Evolutionary conservation across 1,140 invertebrate genomes (phyloP).

Genomic region (Eumeta japonica): DNA sequence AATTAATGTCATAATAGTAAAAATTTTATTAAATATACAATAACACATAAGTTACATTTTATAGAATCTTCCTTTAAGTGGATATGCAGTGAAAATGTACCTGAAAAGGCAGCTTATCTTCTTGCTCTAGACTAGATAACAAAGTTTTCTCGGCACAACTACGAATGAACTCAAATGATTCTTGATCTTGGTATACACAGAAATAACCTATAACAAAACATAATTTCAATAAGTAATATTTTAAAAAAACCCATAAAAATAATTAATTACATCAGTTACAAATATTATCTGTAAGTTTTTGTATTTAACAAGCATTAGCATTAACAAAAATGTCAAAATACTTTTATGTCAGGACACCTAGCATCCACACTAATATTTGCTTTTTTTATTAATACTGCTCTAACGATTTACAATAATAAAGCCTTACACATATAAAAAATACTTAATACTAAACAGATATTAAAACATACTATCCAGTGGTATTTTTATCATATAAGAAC

Average conservation of each 20-base stretch:
- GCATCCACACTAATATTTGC: no score
- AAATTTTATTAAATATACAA: no score
- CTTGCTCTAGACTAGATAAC: slow-evolving; percentile 85
- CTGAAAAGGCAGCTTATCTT: slow-evolving; percentile 80
- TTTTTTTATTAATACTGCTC: no score
- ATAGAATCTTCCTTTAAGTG: no score
- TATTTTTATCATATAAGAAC: background rate
- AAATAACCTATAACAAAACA: slow-evolving; percentile 71
- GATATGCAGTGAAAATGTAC: slow-evolving; percentile 15
- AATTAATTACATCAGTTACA: background rate
- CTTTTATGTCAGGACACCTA: no score
- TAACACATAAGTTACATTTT: background rate
- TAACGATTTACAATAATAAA: slow-evolving; percentile 5
- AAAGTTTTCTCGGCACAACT: slow-evolving; percentile 90
- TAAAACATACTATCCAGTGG: no score
- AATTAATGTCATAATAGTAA: no score
- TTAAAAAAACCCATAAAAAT: slow-evolving; percentile 8
- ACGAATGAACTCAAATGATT: slow-evolving; percentile 89
- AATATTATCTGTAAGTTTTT: background rate
- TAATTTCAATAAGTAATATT: slow-evolving; percentile 2
- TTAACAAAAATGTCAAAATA: no score
- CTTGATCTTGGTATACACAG: slow-evolving; percentile 88
- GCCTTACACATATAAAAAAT: no score
- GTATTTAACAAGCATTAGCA: no score
- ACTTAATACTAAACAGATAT: background rate